Percentiles rank a stretch among this genome's conserved stretches.
These are phyloP conservation scores for Acanthis flammea DNA, from an alignment of 2,797 vertebrate species.

Conservation along the genomic window DNA sequence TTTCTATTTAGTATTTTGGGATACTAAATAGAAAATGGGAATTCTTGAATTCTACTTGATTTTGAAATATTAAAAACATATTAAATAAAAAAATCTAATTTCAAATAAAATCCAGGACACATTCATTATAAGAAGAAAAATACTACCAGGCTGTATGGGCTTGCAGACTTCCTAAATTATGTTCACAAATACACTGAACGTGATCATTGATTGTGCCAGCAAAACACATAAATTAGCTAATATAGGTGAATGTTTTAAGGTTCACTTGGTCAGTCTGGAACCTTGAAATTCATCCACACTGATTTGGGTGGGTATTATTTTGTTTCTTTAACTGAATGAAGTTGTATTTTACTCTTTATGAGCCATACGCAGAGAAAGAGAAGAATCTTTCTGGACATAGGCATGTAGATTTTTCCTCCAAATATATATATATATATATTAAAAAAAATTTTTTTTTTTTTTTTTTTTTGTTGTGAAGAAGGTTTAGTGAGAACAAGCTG, in stretches of 20 bases:
- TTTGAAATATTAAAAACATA: not conserved
- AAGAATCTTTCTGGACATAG: not conserved
- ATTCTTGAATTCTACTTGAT: not conserved
- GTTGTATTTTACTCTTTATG: not conserved
- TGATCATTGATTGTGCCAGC: not conserved
- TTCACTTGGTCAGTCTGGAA: not conserved
- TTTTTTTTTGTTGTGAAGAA: too few relatives aligned
- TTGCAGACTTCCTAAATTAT: not conserved
- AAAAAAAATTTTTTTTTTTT: too few relatives aligned
- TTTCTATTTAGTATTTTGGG: not conserved
- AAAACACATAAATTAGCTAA: not conserved
- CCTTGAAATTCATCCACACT: not conserved
- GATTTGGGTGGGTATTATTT: not conserved
- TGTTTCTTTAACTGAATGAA: not conserved
- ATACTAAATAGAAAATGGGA: not conserved
- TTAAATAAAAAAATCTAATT: not conserved
- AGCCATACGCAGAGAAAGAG: not conserved
- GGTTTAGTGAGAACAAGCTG: not conserved
- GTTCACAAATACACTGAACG: not conserved
- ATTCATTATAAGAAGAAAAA: not conserved
- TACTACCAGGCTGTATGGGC: not conserved
- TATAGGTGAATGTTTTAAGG: not conserved
- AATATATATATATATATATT: not conserved
- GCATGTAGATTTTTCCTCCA: not conserved
- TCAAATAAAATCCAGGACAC: not conserved